Evolutionary conservation across 2,888 invertebrate genomes (phyloP), one percentile per base, ranked within the genome.

Genomic region (Cataglyphis cursor): DNA sequence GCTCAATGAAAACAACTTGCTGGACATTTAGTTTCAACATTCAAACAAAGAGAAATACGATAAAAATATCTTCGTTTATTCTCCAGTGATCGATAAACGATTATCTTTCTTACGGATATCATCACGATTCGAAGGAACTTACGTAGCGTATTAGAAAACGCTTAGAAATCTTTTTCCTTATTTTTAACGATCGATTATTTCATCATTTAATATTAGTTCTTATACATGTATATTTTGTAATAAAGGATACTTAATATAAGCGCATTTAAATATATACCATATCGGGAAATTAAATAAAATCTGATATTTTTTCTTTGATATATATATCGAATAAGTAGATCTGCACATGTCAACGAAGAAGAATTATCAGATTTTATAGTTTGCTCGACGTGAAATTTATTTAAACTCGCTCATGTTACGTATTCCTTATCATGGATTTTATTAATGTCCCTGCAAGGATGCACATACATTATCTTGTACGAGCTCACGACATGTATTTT

Each of bases 361-460:
- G 2, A 12, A 35, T 12, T 18, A 28, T 44, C 35, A n/a, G 38
- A 75, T 66, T 38, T 66, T 24, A 75, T 41, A 15, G 41, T 48
- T 44, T 31, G 21, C 65, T 68, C 64, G 70, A 78, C 44, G 15
- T 44, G 35, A 44, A 44, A 72, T 72, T 80, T 80, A 72, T 72
- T 80, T 48, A 80, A 72, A 61, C 59, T 44, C 68, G 21, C 48
- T 12, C 24, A 35, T 66, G 83, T 84, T 80, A 83, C 72, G 18
- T 48, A 35, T 62, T 59, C 73, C 83, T 86, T 89, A 86, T 84
- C 86, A 76, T 51, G 68, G 54, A 35, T 73, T 70, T 68, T 88
- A 89, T 89, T 90, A 89, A 88, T 83, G 88, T 84, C 76, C 66
- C 75, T 31, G 64, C 66, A 24, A 68, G 80, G 82, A 85, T 82